Conservation (phyloP, 1,140 invertebrate species). For the Zaprionus tsacasi region DNA sequence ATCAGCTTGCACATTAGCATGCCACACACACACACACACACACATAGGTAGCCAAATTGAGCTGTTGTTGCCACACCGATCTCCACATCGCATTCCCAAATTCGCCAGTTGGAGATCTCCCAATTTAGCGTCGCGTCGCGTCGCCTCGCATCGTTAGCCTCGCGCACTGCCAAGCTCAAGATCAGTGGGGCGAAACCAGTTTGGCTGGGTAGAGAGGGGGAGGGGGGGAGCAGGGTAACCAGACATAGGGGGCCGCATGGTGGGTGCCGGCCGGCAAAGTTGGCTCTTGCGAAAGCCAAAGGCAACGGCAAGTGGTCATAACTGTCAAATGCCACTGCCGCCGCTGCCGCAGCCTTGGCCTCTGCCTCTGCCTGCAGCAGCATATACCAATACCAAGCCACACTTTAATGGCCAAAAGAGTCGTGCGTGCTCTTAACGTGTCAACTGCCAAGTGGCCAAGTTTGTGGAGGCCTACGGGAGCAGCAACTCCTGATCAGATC, state of each 20-base stretch:
- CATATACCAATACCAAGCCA: constrained; percentile 35
- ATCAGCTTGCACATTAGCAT: constrained; percentile 50
- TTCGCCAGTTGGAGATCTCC: constrained; percentile 25
- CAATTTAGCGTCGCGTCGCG: constrained; percentile 38
- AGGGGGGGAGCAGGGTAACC: neutral
- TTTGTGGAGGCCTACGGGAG: neutral
- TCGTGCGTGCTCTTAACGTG: constrained; percentile 77
- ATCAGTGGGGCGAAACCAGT: constrained; percentile 48
- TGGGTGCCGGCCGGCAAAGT: constrained; percentile 63
- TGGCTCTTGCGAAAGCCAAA: constrained; percentile 23
- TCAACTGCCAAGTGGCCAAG: constrained; percentile 65
- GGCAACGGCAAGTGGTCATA: constrained; percentile 67
- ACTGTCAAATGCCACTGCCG: constrained; percentile 67
- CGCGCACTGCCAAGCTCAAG: constrained; percentile 10
- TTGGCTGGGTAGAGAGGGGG: neutral
- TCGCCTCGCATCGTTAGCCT: constrained; percentile 31
- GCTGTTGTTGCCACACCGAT: constrained; percentile 32
- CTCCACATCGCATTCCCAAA: constrained; percentile 37
- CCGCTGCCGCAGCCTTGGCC: constrained; percentile 13
- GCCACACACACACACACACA: constrained; percentile 15
- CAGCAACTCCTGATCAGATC: constrained; percentile 27
- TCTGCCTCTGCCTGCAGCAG: constrained; percentile 36
- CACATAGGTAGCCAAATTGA: constrained; percentile 40
- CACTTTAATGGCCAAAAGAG: constrained; percentile 60
- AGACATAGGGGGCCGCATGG: constrained; percentile 9